Evolutionary conservation across 2,113 vertebrate genomes (phyloP), one percentile per base, ranked within the genome.

Genomic region (Drymodes brunneopygia): DNA sequence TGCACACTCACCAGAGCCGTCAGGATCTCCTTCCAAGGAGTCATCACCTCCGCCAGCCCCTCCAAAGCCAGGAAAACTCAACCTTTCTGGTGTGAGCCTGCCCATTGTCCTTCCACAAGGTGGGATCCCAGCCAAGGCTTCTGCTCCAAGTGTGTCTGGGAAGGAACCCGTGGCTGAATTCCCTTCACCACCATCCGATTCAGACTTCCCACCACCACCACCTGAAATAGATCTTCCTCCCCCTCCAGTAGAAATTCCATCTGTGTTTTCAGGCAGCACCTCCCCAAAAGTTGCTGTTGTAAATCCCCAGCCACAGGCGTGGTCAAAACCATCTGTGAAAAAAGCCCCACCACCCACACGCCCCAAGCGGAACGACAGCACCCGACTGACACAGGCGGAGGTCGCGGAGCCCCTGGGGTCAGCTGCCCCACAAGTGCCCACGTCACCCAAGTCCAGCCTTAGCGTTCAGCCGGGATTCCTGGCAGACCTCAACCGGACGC

Each of bases 11-110:
- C 94, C 97, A 13, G 97, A 98, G 35, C 85, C 94, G 9, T 96
- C 66, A 48, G 98, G 96, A 65, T 98, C 99, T 67, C 98, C 98
- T 77, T 97, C 96, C 50, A 99, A 98, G 95, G 99, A 99, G 51
- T 88, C 97, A 1, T 53, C 90, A 0, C 99, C 98, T 66, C 99
- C 99, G 19, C 98, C 97, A 42, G 99, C 99, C 38, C 99, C 98
- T 35, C 99, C 99, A 11, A 99, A 99, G 96, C 99, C 99, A 18
- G 99, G 99, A 25, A 99, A 99, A 84, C 99, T 99, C 20, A 99
- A 98, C 87, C 98, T 99, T 58, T 91, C 98, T 65, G 98, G 97
- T n/a, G 97, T 98, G 12, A 97, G 97, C 93, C 98, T 99, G 42
- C 98, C 99, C 6, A 58, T 98, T 65, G 98, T 98, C 42, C 95